Evolutionary conservation across 2,797 vertebrate species (phyloP), one percentile per base, ranked within the genome.

Genomic region (Hemitrygon akajei): DNA sequence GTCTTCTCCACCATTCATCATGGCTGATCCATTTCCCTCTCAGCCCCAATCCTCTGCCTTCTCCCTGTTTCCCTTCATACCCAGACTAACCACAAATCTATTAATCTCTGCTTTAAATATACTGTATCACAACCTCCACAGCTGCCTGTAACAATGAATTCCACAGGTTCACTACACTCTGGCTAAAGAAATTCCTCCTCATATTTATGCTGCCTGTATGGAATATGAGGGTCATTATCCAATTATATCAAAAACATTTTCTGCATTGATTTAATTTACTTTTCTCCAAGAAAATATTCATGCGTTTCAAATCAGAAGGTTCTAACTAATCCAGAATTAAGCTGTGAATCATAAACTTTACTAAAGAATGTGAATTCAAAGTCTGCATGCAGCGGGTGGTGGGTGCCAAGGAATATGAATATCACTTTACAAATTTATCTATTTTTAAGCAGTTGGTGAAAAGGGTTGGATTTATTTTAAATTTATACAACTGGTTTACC

Each of bases 401-500:
- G 58, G 71, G 37, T 12, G 91, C 76, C 34, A 10, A 76, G 27
- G 71, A 93, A 76, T 76, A 58, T 93, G 71, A 76, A 93, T 71
- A 66, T 71, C 71, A 66, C 66, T 37, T 66, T 91, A 91, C 30
- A 71, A 47, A 93, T 76, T 93, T 93, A 93, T 93, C 91, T 56
- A 93, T 76, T 93, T 76, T 76, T n/a, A 75, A 93, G 40, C 86
- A 89, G 86, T n/a, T 89, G 40, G 40, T 93, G 91, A 37, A 75
- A n/a, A 89, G 25, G 91, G 76, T 93, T 75, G 91, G 71, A 93
- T 93, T 93, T 93, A 89, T 22, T 75, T 93, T 30, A 76, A 22
- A 92, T 92, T 75, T 92, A 56, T 75, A 16, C 22, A 73, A 47
- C n/a, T 47, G 37, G 56, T 92, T 92, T 73, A 93, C 69, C 91